phyloP scores from a whole-genome alignment of 2,797 vertebrate species.

The Simalia tracyae region DNA sequence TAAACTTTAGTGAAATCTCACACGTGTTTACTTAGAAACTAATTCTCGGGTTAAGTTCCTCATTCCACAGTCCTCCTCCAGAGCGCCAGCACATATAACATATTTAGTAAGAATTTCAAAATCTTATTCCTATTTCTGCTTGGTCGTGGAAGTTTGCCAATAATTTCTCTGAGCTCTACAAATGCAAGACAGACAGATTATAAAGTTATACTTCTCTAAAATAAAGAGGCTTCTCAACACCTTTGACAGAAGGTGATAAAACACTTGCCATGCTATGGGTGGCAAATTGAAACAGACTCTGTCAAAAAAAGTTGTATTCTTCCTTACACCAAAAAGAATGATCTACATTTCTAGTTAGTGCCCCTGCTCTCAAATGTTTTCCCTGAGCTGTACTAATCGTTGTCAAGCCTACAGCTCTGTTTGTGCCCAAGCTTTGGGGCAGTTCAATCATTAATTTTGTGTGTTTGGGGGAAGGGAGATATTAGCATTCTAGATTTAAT shows the following conservation, averaged over 20 bases:
- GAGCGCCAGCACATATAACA: neutral
- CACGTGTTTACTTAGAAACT: neutral
- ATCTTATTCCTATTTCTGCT: neutral
- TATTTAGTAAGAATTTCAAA: neutral
- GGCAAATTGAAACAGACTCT: neutral
- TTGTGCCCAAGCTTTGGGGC: slow-evolving; percentile 22
- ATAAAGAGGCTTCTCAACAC: neutral
- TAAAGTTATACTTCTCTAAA: neutral
- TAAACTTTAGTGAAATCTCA: neutral
- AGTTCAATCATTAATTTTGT: neutral
- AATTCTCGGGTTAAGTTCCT: neutral
- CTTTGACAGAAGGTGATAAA: neutral
- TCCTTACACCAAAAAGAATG: accelerated
- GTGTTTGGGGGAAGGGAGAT: neutral
- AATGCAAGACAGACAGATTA: neutral
- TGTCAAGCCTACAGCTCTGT: too few relatives aligned
- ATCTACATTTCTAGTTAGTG: neutral
- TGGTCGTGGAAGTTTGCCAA: neutral
- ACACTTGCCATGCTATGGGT: neutral
- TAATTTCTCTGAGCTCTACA: neutral
- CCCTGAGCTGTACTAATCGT: neutral
- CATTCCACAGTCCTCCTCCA: neutral
- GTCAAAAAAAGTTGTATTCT: neutral
- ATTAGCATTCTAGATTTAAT: neutral
- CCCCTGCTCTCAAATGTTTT: neutral